Evolutionary conservation across 2,888 invertebrate genomes (phyloP), one percentile per base, ranked within the genome.

Genomic region (Anodontia alba): DNA sequence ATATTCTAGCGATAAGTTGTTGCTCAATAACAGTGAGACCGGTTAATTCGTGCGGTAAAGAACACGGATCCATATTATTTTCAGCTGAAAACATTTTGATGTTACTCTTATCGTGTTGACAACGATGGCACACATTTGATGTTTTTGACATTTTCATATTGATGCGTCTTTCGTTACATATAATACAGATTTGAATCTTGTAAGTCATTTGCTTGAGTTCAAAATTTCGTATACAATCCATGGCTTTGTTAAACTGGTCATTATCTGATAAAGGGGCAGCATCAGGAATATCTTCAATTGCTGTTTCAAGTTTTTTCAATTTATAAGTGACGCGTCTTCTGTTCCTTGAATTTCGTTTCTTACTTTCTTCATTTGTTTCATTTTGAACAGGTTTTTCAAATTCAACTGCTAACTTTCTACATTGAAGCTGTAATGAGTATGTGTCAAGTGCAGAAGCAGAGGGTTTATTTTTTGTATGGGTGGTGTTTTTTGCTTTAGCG

Each of bases 181-280:
- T 38, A 15, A 0, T 31, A 33, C 73, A 78, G 7, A 36, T 42
- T 0, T 43, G n/a, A 17, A 73, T 29, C 15, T 62, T 26, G n/a
- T 71, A 79, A 5, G 70, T 49, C 74, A 79, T 79, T 49, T 79
- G 74, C n/a, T 74, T 12, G 1, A 74, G 23, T 66, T 79, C 74
- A 74, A 74, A 79, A 29, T 54, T 66, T 29, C 79, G 57, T 0
- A 79, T 79, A 51, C 62, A 74, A 17, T 57, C 74, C 70, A 79
- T 62, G 5, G 66, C 74, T 49, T 74, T 69, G 29, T 79, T 36
- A 23, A 79, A 71, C 20, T 66, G n/a, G 1, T 15, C 7, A 67
- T 80, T 38, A 26, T 54, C 20, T 12, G 66, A 20, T 2, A 42
- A 20, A 20, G 77, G 77, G 29, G n/a, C n/a, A n/a, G n/a, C n/a